Base-by-base conservation (phyloP, 2,888 invertebrate genomes). In the Melanostoma mellinum region DNA sequence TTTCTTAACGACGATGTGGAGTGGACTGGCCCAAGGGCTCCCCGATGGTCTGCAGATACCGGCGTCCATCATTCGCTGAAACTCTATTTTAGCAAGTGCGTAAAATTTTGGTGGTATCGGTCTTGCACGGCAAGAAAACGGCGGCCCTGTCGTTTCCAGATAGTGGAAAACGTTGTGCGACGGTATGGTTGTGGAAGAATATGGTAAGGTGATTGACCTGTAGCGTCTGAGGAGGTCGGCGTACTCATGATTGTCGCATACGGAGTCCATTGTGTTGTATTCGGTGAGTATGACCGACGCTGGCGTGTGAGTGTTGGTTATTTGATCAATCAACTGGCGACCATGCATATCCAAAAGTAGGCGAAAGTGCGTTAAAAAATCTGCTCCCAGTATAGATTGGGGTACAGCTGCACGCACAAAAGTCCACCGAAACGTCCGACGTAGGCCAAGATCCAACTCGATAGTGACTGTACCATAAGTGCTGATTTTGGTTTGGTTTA, bases 21-120 rank as follows among this genome's bases (percentile, higher is more conserved):
- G 20, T 20, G 90, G 91, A 53, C 88, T 90, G 0, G 91, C 87
- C 91, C 90, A 92, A 0, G 87, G 82, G 58, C 90, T 90, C 3
- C 87, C 88, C 0, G 91, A 92, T 0, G 90, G 91, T 3, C 90
- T 86, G 44, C 90, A 90, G 5, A 91, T 90, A 20, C 48, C 63
- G 3, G 3, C 30, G 6, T 63, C 38, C 9, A 38, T 5, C 63
- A 67, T 67, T 9, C 50, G 30, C 3, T 67, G 46, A 30, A 63
- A 63, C 0, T 63, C 63, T 1, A 3, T 38, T 48, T 63, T 63
- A 10, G 63, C 36, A 5, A 33, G 48, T 3, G 42, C 33, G 33
- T 52, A 65, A 32, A 52, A 52, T 30, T 42, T 40, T n/a, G 67
- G 44, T 8, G 67, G 42, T 4, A 67, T 67, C 8, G 67, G 67